These are phyloP conservation scores for Neogobius melanostomus DNA, from an alignment of 2,113 vertebrate species.

Conservation along the genomic window DNA sequence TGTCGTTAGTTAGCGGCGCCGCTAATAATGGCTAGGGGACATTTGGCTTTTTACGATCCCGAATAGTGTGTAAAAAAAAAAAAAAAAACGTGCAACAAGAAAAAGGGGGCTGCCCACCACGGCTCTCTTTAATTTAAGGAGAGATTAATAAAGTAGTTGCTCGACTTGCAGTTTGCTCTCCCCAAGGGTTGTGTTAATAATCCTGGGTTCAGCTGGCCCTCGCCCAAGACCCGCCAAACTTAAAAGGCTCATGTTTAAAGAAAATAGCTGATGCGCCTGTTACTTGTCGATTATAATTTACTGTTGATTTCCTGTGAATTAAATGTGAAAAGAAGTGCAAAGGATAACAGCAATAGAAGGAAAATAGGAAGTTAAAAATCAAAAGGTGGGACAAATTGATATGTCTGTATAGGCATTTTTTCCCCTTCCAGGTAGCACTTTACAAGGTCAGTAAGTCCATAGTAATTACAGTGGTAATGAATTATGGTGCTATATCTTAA, in stretches of 20 bases:
- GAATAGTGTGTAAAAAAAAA: constrained; percentile 39
- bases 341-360: neutral
- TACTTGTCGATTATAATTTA: constrained; percentile 74
- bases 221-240: constrained; percentile 67
- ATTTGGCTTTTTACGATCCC: constrained; percentile 69
- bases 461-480: too few relatives aligned
- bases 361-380: too few relatives aligned
- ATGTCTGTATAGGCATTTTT: too few relatives aligned
- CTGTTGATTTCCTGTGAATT: constrained; percentile 61
- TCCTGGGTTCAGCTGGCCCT: constrained; percentile 70
- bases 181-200: constrained; percentile 77
- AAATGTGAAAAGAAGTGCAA: constrained; percentile 50
- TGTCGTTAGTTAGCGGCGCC: constrained; percentile 58
- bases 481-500: too few relatives aligned
- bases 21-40: constrained; percentile 75
- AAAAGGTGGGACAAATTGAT: too few relatives aligned
- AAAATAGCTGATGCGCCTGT: constrained; percentile 70
- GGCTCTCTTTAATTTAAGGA: constrained; percentile 72
- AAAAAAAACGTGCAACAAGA: constrained; percentile 58
- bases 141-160: constrained; percentile 78
- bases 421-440: too few relatives aligned
- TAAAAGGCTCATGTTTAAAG: constrained; percentile 70
- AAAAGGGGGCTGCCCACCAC: constrained; percentile 61
- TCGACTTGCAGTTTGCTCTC: constrained; percentile 76
- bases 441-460: too few relatives aligned